phyloP scores from a whole-genome alignment of 2,113 vertebrate genomes.

The Chinchilla lanigera region DNA sequence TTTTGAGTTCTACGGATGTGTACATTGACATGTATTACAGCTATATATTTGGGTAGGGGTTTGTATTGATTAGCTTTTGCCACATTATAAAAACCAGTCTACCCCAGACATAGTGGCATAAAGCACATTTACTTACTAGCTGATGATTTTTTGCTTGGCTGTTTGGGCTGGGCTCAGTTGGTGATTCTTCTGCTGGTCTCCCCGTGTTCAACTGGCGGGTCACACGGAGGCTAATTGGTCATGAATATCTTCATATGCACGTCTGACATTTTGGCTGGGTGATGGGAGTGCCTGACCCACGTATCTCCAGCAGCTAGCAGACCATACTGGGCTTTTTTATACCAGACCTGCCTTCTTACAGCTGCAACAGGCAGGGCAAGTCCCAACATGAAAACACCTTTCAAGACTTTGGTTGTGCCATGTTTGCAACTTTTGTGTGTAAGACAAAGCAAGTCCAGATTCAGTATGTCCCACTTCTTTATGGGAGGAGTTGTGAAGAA shows the following conservation, averaged over 20 bases:
- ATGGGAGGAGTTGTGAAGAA: neutral
- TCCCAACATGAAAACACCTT: neutral
- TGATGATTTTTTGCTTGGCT: neutral
- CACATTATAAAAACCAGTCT: neutral
- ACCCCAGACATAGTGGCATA: neutral
- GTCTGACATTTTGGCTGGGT: neutral
- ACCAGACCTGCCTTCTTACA: neutral
- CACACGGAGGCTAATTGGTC: neutral
- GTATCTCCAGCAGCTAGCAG: neutral
- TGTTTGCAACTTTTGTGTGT: neutral
- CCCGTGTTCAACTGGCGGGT: neutral
- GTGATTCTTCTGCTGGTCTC: neutral
- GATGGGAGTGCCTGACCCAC: neutral
- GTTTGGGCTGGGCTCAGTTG: neutral
- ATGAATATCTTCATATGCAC: neutral
- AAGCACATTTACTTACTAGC: neutral
- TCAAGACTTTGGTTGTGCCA: neutral
- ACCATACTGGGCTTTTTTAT: neutral
- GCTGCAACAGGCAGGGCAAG: neutral
- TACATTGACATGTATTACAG: neutral
- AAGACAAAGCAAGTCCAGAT: neutral
- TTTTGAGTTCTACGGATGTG: neutral
- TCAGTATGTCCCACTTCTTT: neutral
- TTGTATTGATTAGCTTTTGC: neutral
- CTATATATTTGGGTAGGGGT: neutral